These are phyloP conservation scores for Phataginus tricuspis DNA, from an alignment of 2,797 vertebrate genomes.

Conservation along the genomic window DNA sequence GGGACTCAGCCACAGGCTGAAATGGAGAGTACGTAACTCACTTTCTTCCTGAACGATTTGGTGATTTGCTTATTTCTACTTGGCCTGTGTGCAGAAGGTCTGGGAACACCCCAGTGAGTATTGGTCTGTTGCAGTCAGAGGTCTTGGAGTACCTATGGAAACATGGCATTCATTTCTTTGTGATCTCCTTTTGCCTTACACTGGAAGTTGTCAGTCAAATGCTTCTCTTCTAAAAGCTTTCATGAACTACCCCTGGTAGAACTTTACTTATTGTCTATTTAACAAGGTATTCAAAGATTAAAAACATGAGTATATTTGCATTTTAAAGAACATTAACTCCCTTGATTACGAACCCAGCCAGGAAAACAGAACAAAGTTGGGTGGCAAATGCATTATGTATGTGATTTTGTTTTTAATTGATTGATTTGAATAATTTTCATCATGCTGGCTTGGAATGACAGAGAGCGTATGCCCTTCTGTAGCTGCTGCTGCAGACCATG, in stretches of 20 bases:
- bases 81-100: neutral
- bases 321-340: slow-evolving; percentile 60
- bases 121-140: neutral
- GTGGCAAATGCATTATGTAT: slow-evolving; percentile 74
- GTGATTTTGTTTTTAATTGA: slow-evolving; percentile 69
- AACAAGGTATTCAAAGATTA: slow-evolving; percentile 53
- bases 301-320: slow-evolving; percentile 68
- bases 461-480: neutral
- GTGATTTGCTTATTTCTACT: neutral
- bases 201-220: slow-evolving; percentile 21
- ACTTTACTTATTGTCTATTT: slow-evolving; percentile 32
- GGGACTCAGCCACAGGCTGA: neutral
- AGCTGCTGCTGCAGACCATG: neutral
- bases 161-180: neutral
- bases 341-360: slow-evolving; percentile 57
- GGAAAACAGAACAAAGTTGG: slow-evolving; percentile 56
- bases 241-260: slow-evolving; percentile 45
- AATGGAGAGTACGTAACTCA: neutral
- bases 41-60: slow-evolving; percentile 11
- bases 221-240: slow-evolving; percentile 14
- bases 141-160: neutral
- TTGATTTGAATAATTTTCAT: slow-evolving; percentile 71
- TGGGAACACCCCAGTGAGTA: neutral
- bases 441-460: neutral
- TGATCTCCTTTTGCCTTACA: slow-evolving; percentile 20